Conservation (phyloP, 2,797 vertebrate species). For the Gila robusta region DNA sequence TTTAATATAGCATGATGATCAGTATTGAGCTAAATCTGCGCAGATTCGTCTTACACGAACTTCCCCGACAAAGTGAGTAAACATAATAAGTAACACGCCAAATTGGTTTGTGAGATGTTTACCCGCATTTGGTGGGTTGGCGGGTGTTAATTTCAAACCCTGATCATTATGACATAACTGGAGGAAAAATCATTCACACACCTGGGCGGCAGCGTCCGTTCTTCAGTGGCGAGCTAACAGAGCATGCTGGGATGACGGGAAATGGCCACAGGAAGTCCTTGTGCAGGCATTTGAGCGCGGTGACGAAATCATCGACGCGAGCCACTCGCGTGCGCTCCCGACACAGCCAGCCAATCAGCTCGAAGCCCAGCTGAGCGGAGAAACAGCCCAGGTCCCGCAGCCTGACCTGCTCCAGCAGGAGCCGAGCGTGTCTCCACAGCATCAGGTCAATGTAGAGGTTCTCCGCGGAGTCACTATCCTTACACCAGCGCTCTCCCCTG, state of each 20-base stretch:
- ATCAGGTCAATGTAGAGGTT: conserved; percentile 99
- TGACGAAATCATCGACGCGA: conserved; percentile 93
- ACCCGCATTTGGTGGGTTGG: too few relatives aligned
- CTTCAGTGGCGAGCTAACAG: conserved; percentile 91
- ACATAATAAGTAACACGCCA: too few relatives aligned
- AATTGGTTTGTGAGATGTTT: too few relatives aligned
- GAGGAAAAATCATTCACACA: conserved; percentile 59
- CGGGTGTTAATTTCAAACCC: too few relatives aligned
- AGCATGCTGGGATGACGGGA: conserved; percentile 89
- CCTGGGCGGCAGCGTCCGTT: conserved; percentile 92
- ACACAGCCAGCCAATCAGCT: conserved; percentile 95
- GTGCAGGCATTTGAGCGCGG: conserved; percentile 91
- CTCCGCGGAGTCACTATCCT: conserved; percentile 89
- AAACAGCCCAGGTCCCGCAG: conserved; percentile 96
- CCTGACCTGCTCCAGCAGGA: conserved; percentile 92
- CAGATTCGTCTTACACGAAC: too few relatives aligned
- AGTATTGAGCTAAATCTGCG: too few relatives aligned
- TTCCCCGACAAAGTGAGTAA: too few relatives aligned
- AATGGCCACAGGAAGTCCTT: conserved; percentile 98
- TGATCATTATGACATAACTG: neutral
- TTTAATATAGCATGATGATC: too few relatives aligned
- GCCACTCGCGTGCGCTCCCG: conserved; percentile 93
- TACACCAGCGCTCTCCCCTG: conserved; percentile 82
- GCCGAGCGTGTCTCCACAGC: conserved; percentile 96
- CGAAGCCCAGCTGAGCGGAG: conserved; percentile 95